phyloP scores from a whole-genome alignment of 2,888 invertebrate genomes.

The Drosophila recens region DNA sequence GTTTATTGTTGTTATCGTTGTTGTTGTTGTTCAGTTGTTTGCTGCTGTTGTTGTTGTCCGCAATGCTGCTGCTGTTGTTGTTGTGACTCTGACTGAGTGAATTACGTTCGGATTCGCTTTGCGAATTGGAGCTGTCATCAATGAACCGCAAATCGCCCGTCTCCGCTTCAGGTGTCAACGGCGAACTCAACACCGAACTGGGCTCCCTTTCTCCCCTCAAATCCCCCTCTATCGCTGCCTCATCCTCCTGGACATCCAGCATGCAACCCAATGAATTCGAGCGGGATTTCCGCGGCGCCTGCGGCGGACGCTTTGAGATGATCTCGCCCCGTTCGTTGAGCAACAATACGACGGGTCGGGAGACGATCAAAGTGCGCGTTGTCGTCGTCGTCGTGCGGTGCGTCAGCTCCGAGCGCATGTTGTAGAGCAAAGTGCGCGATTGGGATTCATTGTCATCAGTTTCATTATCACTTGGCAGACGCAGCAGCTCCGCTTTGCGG shows the following conservation, averaged over 20 bases:
- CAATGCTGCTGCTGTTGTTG: constrained; percentile 23
- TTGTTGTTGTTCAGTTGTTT: constrained; percentile 50
- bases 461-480: constrained; percentile 59
- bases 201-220: constrained; percentile 1
- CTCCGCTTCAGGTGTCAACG: constrained; percentile 54
- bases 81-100: constrained; percentile 43
- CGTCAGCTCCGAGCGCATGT: constrained; percentile 77
- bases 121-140: constrained; percentile 84
- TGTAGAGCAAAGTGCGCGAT: constrained; percentile 49
- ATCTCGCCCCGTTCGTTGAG: constrained; percentile 83
- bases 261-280: constrained; percentile 84
- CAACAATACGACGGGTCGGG: constrained; percentile 78
- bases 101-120: constrained; percentile 82
- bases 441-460: constrained; percentile 20
- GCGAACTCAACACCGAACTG: constrained; percentile 58
- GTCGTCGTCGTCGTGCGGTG: constrained; percentile 82
- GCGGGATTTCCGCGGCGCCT: constrained; percentile 68
- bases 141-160: constrained; percentile 81
- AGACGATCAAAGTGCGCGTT: constrained; percentile 78
- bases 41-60: constrained; percentile 48
- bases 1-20: constrained; percentile 28
- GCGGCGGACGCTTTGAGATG: constrained; percentile 65
- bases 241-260: constrained; percentile 70
- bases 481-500: constrained; percentile 71
- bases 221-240: constrained; percentile 19